Percentiles rank a stretch among this genome's conserved stretches.
Conservation (phyloP, 1,140 invertebrate genomes). For the Augochlora pura region DNA sequence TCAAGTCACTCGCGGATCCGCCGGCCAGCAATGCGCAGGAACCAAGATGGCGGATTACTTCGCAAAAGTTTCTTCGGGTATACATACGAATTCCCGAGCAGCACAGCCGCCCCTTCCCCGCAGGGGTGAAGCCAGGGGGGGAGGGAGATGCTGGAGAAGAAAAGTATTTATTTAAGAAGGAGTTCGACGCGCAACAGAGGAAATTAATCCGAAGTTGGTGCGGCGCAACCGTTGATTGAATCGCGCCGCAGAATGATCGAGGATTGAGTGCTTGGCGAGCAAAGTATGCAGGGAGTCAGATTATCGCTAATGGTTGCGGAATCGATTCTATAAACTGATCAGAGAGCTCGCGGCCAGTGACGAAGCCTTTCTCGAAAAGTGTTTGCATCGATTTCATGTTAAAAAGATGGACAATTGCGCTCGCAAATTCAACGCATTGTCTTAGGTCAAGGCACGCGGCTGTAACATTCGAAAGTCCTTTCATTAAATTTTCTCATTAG, state of each 20-base stretch:
- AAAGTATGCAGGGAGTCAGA: neutral
- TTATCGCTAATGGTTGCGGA: neutral
- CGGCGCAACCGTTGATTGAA: neutral
- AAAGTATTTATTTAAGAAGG: constrained; percentile 38
- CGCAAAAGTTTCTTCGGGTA: constrained; percentile 60
- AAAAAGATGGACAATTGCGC: neutral
- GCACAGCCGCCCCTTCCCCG: constrained; percentile 15
- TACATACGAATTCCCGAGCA: constrained; percentile 56
- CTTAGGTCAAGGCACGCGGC: neutral
- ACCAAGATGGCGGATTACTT: constrained; percentile 69
- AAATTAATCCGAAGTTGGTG: neutral
- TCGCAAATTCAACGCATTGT: neutral
- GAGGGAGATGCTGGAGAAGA: neutral
- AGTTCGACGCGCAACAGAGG: constrained; percentile 3
- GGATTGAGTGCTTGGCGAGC: neutral
- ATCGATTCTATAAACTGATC: neutral
- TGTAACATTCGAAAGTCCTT: neutral
- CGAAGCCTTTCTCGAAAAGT: neutral
- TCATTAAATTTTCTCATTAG: neutral
- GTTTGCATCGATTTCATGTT: neutral
- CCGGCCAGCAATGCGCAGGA: constrained; percentile 59
- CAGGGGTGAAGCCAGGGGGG: constrained; percentile 15
- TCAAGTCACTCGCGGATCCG: constrained; percentile 67
- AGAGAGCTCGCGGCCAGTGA: neutral
- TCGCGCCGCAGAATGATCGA: neutral